These are phyloP conservation scores for Austrolebias charrua DNA, from an alignment of 2,797 vertebrate genomes.

Conservation along the genomic window DNA sequence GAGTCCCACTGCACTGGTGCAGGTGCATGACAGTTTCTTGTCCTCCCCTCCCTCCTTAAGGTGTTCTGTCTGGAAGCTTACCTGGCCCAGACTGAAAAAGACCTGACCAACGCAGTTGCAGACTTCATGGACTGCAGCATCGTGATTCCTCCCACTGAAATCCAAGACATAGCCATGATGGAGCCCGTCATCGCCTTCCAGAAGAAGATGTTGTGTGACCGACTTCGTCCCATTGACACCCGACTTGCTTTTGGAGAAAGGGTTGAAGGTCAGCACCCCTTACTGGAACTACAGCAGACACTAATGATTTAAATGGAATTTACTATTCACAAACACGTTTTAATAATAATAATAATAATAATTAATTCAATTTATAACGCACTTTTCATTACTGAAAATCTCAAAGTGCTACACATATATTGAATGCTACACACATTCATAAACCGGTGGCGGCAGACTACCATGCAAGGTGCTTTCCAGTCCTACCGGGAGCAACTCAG, in stretches of 20 bases:
- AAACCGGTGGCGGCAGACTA: too few species aligned
- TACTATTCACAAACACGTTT: too few species aligned
- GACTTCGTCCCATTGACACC: conserved; percentile 76
- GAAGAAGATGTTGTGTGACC: conserved; percentile 82
- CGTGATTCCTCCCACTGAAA: conserved; percentile 88
- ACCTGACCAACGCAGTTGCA: conserved; percentile 83
- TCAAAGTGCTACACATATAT: too few species aligned
- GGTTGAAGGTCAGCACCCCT: conserved; percentile 66
- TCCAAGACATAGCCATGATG: conserved; percentile 81
- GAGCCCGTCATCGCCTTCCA: conserved; percentile 84
- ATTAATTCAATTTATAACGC: too few species aligned
- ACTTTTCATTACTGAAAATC: too few species aligned
- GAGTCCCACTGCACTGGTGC: neutral
- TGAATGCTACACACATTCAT: too few species aligned
- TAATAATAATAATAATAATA: too few species aligned
- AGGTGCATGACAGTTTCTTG: neutral
- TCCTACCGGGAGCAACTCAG: too few species aligned
- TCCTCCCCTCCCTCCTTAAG: conserved; percentile 70
- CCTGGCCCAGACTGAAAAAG: conserved; percentile 79
- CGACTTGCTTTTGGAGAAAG: conserved; percentile 71
- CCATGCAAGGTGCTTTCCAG: too few species aligned
- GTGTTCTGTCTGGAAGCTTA: conserved; percentile 88
- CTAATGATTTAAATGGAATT: neutral
- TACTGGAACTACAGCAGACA: neutral
- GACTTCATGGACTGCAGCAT: conserved; percentile 93